phyloP scores from a whole-genome alignment of 2,113 vertebrate species.

The Loxodonta africana region DNA sequence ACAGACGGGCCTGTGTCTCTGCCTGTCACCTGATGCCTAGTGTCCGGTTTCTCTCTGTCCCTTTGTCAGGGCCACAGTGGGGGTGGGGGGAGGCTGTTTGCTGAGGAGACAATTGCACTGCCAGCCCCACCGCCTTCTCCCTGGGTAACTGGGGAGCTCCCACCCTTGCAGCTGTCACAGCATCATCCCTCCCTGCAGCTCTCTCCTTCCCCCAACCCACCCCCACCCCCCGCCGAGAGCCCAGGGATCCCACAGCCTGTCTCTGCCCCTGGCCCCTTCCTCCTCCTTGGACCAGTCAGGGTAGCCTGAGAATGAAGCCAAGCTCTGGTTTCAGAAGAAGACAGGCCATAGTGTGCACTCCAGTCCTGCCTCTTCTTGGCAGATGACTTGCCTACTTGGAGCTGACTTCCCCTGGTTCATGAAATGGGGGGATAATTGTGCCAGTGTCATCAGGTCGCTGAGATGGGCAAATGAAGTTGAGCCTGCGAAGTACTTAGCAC shows the following conservation, averaged over 20 bases:
- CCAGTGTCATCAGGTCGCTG: neutral
- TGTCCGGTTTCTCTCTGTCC: slow-evolving; percentile 24
- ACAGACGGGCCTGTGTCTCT: neutral
- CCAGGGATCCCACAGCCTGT: too few relatives aligned
- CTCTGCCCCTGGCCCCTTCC: too few relatives aligned
- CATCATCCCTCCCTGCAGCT: neutral
- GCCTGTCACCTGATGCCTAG: slow-evolving; percentile 40
- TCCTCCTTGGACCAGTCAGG: neutral
- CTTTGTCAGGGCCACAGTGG: neutral
- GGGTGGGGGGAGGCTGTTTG: neutral
- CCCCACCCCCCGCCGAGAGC: too few relatives aligned
- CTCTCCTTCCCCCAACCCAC: neutral
- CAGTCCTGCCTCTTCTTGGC: neutral
- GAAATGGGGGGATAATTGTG: neutral
- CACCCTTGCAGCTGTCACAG: neutral
- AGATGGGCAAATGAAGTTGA: neutral
- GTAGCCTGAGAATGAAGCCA: rapidly evolving
- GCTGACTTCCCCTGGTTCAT: neutral
- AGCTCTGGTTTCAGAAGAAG: neutral
- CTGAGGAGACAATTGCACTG: neutral
- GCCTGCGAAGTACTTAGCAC: neutral
- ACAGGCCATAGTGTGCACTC: neutral
- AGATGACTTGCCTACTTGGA: neutral
- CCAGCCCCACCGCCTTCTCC: neutral
- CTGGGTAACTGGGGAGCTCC: too few relatives aligned